These are phyloP conservation scores for Dichetophora obliterata DNA, from an alignment of 2,888 invertebrate species.

Conservation along the genomic window DNA sequence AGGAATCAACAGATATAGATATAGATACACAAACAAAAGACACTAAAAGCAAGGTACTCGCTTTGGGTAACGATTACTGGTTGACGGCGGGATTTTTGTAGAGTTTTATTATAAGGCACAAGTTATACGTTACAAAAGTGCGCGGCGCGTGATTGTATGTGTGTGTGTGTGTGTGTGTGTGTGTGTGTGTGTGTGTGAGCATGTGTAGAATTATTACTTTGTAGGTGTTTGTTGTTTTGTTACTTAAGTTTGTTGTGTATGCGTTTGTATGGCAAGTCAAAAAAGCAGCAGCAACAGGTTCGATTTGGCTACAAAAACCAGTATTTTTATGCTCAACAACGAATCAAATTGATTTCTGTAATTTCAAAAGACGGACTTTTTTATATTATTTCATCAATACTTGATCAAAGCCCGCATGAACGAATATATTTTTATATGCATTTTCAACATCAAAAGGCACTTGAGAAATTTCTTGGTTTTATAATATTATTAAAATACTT, in stretches of 20 bases:
- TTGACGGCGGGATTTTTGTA: slow-evolving; percentile 7
- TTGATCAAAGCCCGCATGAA: too few species aligned
- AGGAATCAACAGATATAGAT: background rate
- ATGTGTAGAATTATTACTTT: too few species aligned
- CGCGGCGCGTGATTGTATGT: slow-evolving; percentile 16
- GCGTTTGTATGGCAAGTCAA: background rate
- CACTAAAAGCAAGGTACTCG: background rate
- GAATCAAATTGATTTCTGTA: background rate
- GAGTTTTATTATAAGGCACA: slow-evolving; percentile 2
- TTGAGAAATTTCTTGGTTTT: background rate
- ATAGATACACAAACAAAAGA: background rate
- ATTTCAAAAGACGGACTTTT: background rate
- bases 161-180: slow-evolving; percentile 14
- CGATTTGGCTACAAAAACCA: slow-evolving; percentile 40
- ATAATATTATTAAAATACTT: background rate
- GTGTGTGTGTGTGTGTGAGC: too few species aligned
- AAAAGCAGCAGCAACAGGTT: slow-evolving; percentile 41
- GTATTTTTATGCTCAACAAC: slow-evolving; percentile 37
- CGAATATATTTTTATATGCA: too few species aligned
- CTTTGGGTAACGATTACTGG: background rate
- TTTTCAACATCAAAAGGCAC: background rate
- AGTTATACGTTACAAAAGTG: slow-evolving; percentile 17
- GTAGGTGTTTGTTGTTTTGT: background rate
- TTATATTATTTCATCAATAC: background rate
- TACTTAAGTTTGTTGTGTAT: background rate